Evolutionary conservation across 2,888 invertebrate species (phyloP), one percentile per base, ranked within the genome.

Genomic region (Zonitis immaculata): DNA sequence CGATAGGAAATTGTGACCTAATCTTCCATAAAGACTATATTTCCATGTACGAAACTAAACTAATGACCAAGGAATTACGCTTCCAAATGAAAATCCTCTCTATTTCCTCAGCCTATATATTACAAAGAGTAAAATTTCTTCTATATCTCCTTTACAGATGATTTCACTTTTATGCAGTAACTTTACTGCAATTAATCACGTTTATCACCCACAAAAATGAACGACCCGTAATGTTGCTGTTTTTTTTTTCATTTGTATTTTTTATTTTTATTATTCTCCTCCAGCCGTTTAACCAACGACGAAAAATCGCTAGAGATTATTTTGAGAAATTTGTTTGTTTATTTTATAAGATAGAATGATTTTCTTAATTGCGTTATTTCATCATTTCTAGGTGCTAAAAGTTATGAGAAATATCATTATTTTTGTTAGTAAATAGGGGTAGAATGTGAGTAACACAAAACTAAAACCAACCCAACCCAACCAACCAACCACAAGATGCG

Each of bases 321-420:
- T 43, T 14, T 50, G 56, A 56, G 49, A 52, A 56, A 56, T 56
- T 49, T 47, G 47, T 42, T 46, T 44, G 7, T 3, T 26, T 5
- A 4, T 9, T 18, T 4, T 16, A 7, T 3, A 1, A 6, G 35
- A 51, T 54, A 46, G 48, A 54, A 46, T 51, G 57, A 52, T 58
- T 58, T 55, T 57, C 54, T 57, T 59, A 59, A 59, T 59, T 59
- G 53, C 56, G 56, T 54, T n/a, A 47, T 59, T 54, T 58, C 58
- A 54, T 54, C 54, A 42, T 58, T 49, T 55, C 46, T 49, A 54
- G 56, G 56, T 54, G 56, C 56, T 54, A 57, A 57, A 50, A 57
- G 47, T 50, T 20, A 11, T 57, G 59, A 59, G 57, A 59, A 59
- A 59, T 59, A 55, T 52, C 57, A 55, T 59, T 54, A 48, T 3